Evolutionary conservation across 2,797 vertebrate genomes (phyloP).

Genomic region (Hapalemur alaotrensis): DNA sequence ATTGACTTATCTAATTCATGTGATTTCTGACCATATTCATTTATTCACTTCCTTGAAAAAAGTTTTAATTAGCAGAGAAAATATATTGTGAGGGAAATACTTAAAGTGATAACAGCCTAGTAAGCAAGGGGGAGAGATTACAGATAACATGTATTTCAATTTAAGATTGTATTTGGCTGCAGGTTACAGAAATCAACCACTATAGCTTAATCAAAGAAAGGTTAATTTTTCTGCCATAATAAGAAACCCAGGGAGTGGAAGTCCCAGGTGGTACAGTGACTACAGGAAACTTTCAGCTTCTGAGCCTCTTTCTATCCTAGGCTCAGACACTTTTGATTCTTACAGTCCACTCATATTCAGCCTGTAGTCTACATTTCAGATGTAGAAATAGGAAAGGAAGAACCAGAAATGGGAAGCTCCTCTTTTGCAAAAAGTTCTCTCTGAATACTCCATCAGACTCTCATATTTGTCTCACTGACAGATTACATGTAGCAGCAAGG

Average conservation of each 20-base stretch:
- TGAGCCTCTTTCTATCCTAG: neutral
- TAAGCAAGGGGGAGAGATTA: neutral
- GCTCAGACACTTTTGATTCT: neutral
- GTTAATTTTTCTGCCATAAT: neutral
- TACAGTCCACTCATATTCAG: neutral
- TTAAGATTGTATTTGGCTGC: neutral
- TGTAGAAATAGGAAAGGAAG: neutral
- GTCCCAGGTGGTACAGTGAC: no score
- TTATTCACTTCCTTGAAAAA: neutral
- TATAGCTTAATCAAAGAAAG: neutral
- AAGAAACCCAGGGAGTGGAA: neutral
- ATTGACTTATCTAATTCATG: neutral
- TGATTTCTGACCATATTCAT: neutral
- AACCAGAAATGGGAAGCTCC: neutral
- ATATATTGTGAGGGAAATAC: neutral
- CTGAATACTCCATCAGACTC: neutral
- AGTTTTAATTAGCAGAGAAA: neutral
- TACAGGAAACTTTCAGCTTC: neutral
- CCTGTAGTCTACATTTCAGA: neutral
- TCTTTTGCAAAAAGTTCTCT: neutral
- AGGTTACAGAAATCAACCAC: neutral
- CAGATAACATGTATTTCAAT: neutral
- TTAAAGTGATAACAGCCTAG: neutral
- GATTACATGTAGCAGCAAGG: neutral
- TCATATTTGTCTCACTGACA: accelerated